Evolutionary conservation across 2,113 vertebrate genomes (phyloP).

Genomic region (Equus quagga): DNA sequence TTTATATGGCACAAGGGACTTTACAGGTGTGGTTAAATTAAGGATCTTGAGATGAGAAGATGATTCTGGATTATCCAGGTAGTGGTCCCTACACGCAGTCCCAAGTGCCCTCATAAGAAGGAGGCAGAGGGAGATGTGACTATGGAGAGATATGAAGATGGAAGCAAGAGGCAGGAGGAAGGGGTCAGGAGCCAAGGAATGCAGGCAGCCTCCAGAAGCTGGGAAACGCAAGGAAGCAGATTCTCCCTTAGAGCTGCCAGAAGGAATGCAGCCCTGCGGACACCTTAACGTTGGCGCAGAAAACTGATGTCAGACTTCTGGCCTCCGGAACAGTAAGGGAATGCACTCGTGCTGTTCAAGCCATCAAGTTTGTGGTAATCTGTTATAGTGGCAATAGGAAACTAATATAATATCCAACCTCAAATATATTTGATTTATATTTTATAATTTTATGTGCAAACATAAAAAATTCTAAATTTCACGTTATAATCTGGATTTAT

Average conservation of each 20-base stretch:
- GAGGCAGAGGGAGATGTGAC: neutral
- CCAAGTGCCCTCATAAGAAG: neutral
- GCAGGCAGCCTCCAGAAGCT: neutral
- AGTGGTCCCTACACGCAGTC: neutral
- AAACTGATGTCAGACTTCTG: neutral
- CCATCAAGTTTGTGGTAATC: neutral
- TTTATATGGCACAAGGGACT: neutral
- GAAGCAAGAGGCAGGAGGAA: neutral
- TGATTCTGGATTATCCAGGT: neutral
- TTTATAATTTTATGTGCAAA: conserved; percentile 6
- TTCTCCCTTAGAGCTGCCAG: neutral
- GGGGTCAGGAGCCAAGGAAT: neutral
- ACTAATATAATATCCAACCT: neutral
- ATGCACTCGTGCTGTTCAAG: neutral
- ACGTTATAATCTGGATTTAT: neutral
- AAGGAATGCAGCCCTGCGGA: neutral
- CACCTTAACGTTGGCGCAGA: neutral
- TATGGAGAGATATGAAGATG: neutral
- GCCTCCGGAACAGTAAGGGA: neutral
- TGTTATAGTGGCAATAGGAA: neutral
- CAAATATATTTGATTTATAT: neutral
- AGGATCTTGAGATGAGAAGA: neutral
- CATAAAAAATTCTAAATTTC: neutral
- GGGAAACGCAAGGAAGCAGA: neutral
- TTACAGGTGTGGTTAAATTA: neutral